A percentile compares a stretch with the other conserved stretches of the same genome.
Conservation (phyloP, 2,113 vertebrate species). For the Stigmatopora nigra region DNA sequence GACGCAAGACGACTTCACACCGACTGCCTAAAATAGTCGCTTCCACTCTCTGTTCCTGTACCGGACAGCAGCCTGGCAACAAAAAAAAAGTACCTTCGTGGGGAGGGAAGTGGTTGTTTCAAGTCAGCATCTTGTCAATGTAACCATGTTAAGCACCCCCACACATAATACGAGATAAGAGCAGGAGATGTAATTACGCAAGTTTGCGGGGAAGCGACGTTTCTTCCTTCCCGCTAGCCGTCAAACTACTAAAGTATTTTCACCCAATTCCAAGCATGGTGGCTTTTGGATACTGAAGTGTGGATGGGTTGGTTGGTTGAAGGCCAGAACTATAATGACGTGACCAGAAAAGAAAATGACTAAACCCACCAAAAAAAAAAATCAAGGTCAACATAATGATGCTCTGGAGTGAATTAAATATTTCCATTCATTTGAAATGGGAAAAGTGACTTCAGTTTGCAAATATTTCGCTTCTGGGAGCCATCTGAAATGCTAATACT, state of each 20-base stretch:
- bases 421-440: not conserved
- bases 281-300: no score
- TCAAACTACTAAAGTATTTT: not conserved
- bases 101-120: not conserved
- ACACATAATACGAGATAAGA: slow-evolving; percentile 11
- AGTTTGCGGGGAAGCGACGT: slow-evolving; percentile 7
- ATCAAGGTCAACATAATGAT: no score
- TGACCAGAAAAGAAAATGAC: no score
- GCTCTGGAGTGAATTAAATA: not conserved
- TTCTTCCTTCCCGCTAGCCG: not conserved
- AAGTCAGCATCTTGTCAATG: slow-evolving; percentile 8
- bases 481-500: not conserved
- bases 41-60: slow-evolving; percentile 62
- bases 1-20: slow-evolving; percentile 35
- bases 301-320: no score
- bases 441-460: not conserved
- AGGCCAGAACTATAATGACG: no score
- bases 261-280: no score
- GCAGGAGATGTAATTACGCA: not conserved
- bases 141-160: not conserved
- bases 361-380: no score
- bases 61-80: slow-evolving; percentile 26
- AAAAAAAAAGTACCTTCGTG: not conserved
- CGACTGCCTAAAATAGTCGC: slow-evolving; percentile 62
- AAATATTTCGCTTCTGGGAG: not conserved